Evolutionary conservation across 2,797 vertebrate species (phyloP), one percentile per base, ranked within the genome.

Genomic region (Dryobates pubescens): DNA sequence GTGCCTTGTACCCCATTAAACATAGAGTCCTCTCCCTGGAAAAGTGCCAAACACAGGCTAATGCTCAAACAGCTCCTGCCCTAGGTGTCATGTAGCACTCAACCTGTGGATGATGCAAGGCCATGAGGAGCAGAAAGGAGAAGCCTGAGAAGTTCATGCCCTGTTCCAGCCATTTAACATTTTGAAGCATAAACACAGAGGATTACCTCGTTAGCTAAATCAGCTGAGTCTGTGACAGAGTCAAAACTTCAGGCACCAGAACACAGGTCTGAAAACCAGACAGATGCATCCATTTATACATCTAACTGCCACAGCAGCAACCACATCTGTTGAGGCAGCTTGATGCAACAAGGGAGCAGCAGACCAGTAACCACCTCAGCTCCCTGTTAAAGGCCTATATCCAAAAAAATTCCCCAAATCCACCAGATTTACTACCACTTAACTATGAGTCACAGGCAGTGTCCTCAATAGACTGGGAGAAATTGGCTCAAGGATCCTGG

Each of bases 61-160:
- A 84, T 26, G 26, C 32, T 67, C 62, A 71, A n/a, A 71, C 53
- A 88, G 38, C 82, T 76, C 47, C n/a, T 77, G 57, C 32, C 36
- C 65, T 58, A 27, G 27, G 32, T 89, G 68, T 72, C 61, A 8
- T 8, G 29, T 18, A 62, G 32, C 16, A 47, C 29, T 47, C 17
- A 2, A 15, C 6, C n/a, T 56, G 18, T n/a, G 36, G 34, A 80
- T 51, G 61, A 6, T 2, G 20, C 0, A 0, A 54, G 38, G 3
- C 23, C 24, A 22, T 5, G 14, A 18, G 7, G 32, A 74, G 17
- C 22, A 84, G 36, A 76, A 36, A 3, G 29, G 10, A 49, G 13
- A 32, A 81, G 16, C 36, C 43, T 2, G 2, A 62, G 29, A 63
- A 24, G 18, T 32, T 69, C 24, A 32, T 47, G 27, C 7, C 30